A percentile compares a stretch with the other conserved stretches of the same genome.
Conservation (phyloP, 2,113 vertebrate genomes). For the Marmota flaviventris region DNA sequence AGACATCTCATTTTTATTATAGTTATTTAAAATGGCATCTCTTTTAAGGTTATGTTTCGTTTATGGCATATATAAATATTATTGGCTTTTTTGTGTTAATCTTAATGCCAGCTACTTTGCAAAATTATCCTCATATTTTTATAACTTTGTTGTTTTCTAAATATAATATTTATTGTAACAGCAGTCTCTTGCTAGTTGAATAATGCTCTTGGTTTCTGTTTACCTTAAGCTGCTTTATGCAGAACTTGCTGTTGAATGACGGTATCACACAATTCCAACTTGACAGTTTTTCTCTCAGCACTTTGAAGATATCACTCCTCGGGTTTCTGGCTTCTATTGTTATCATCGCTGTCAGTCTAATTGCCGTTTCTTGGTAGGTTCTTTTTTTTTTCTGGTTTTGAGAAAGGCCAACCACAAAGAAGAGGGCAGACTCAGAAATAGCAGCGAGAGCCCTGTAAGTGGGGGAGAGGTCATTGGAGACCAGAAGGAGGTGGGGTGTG, state of each 20-base stretch:
- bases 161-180: neutral
- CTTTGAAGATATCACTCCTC: neutral
- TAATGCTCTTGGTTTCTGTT: neutral
- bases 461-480: neutral
- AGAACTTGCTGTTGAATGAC: neutral
- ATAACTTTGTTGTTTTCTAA: neutral
- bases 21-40: conserved; percentile 28
- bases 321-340: conserved; percentile 40
- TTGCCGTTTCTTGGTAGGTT: conserved; percentile 46
- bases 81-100: conserved; percentile 43
- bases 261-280: neutral
- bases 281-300: conserved; percentile 25
- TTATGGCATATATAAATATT: neutral
- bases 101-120: neutral
- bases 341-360: neutral
- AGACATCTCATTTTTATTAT: neutral
- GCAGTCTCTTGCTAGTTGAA: neutral
- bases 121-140: conserved; percentile 19
- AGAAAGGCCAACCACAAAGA: neutral
- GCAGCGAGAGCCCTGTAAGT: neutral
- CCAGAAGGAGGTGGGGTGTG: neutral
- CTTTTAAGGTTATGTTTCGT: conserved; percentile 33
- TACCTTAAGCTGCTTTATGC: conserved; percentile 12
- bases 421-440: neutral
- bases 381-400: conserved; percentile 29